Evolutionary conservation across 2,888 invertebrate species (phyloP).

Genomic region (Steinernema hermaphroditum): DNA sequence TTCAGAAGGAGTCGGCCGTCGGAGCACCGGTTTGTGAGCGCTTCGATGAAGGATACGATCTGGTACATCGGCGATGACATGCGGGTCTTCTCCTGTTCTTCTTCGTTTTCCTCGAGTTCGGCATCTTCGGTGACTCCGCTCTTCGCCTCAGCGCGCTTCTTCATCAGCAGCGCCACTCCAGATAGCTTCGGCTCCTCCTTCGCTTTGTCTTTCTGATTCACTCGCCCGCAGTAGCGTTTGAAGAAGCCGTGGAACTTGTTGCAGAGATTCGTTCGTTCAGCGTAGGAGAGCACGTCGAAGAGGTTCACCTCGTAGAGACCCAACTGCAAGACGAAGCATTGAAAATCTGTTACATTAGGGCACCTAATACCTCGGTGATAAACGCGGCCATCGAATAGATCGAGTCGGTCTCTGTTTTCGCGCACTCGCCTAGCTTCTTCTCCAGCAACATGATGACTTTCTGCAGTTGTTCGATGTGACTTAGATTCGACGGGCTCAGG

Average conservation of each 20-base stretch:
- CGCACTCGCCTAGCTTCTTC: background rate
- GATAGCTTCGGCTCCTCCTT: conserved; percentile 39
- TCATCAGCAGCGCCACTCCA: conserved; percentile 47
- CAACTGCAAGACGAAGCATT: conserved; percentile 40
- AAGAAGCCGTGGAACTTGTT: conserved; percentile 54
- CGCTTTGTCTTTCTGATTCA: conserved; percentile 30
- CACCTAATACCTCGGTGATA: conserved; percentile 31
- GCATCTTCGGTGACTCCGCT: background rate
- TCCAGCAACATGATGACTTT: conserved; percentile 38
- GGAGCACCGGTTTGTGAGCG: conserved; percentile 46
- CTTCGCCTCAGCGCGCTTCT: conserved; percentile 35
- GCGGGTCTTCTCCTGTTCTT: conserved; percentile 17
- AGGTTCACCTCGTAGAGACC: conserved; percentile 51
- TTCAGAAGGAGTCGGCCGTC: conserved; percentile 36
- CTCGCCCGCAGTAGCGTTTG: conserved; percentile 30
- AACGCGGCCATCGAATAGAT: conserved; percentile 33
- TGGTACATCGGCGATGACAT: conserved; percentile 55
- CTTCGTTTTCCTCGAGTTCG: conserved; percentile 13
- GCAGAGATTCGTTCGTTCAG: conserved; percentile 54
- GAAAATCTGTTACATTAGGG: background rate
- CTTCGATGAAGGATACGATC: conserved; percentile 53
- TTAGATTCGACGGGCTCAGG: conserved; percentile 40
- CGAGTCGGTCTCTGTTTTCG: background rate
- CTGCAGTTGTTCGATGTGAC: conserved; percentile 46
- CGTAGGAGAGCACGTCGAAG: conserved; percentile 53